phyloP scores from a whole-genome alignment of 2,888 invertebrate species.

The Plagodis pulveraria region DNA sequence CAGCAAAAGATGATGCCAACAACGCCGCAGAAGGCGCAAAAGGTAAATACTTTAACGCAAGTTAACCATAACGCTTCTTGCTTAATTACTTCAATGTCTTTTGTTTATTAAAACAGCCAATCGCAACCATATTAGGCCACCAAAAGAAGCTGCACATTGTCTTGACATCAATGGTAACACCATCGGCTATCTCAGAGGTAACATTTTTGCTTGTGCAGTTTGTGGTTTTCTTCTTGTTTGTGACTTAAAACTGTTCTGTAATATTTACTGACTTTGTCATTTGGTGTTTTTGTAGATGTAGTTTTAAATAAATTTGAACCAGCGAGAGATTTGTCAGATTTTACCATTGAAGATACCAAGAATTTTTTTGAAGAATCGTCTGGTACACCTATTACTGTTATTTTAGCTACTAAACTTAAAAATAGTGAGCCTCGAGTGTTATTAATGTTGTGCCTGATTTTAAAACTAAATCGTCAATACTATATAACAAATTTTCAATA shows the following conservation, averaged over 20 bases:
- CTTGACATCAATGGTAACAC: constrained; percentile 31
- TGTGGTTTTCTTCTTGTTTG: constrained; percentile 17
- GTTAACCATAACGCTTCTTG: constrained; percentile 31
- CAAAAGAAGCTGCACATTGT: constrained; percentile 19
- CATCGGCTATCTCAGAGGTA: constrained; percentile 41
- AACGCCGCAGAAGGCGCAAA: constrained; percentile 43
- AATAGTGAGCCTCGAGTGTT: neutral
- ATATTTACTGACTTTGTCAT: constrained; percentile 10
- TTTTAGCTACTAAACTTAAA: constrained; percentile 6
- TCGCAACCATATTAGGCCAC: constrained; percentile 31
- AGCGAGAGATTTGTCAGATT: constrained; percentile 38
- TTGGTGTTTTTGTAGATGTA: constrained; percentile 48
- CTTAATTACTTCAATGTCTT: constrained; percentile 32
- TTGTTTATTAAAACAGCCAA: constrained; percentile 39
- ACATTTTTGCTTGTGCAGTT: constrained; percentile 19
- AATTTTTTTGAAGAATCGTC: constrained; percentile 43
- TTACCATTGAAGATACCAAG: constrained; percentile 38
- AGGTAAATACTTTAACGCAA: constrained; percentile 41
- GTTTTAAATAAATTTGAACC: constrained; percentile 40
- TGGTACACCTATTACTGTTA: constrained; percentile 44
- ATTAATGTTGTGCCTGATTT: no score
- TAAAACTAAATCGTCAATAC: no score
- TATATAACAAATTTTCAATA: no score
- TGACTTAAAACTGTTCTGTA: constrained; percentile 16
- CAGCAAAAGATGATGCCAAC: constrained; percentile 39